Percentiles rank a stretch among this genome's conserved stretches.
Conservation (phyloP, 2,888 invertebrate genomes). For the Synanthedon vespiformis region DNA sequence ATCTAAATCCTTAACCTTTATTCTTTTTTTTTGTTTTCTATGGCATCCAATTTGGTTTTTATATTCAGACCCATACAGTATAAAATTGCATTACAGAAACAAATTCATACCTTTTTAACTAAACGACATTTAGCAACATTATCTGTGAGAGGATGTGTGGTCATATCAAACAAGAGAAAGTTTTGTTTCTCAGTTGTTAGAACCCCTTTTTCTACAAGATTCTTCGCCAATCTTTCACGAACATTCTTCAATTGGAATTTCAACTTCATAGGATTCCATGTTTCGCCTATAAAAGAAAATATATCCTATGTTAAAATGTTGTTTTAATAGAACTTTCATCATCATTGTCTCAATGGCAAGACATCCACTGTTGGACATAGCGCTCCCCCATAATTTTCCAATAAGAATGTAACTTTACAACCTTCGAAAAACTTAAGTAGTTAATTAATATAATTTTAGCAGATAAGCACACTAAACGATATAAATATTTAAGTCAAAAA, state of each 20-base stretch:
- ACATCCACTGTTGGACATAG: too few relatives aligned
- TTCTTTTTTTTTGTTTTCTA: too few relatives aligned
- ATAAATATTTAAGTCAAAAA: too few relatives aligned
- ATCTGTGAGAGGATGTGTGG: conserved; percentile 98
- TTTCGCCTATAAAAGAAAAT: conserved; percentile 80
- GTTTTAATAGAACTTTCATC: not conserved
- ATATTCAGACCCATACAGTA: too few relatives aligned
- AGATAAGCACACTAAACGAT: too few relatives aligned
- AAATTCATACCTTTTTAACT: conserved; percentile 85
- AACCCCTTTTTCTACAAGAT: conserved; percentile 99
- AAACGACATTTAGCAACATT: conserved; percentile 94
- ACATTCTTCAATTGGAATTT: conserved; percentile 99
- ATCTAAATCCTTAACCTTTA: too few relatives aligned
- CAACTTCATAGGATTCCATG: conserved; percentile 99
- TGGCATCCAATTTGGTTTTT: too few relatives aligned
- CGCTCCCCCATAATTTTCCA: too few relatives aligned
- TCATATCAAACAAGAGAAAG: conserved; percentile 99
- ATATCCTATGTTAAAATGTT: not conserved
- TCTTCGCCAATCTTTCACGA: conserved; percentile 97
- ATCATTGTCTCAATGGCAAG: too few relatives aligned
- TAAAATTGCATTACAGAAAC: too few relatives aligned
- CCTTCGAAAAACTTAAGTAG: not conserved
- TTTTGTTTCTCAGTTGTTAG: conserved; percentile 99
- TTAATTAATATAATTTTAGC: too few relatives aligned
- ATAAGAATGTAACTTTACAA: too few relatives aligned